A percentile compares a stretch with the other conserved stretches of the same genome.
Conservation (phyloP, 1,140 invertebrate genomes). For the Eurosta solidaginis region DNA sequence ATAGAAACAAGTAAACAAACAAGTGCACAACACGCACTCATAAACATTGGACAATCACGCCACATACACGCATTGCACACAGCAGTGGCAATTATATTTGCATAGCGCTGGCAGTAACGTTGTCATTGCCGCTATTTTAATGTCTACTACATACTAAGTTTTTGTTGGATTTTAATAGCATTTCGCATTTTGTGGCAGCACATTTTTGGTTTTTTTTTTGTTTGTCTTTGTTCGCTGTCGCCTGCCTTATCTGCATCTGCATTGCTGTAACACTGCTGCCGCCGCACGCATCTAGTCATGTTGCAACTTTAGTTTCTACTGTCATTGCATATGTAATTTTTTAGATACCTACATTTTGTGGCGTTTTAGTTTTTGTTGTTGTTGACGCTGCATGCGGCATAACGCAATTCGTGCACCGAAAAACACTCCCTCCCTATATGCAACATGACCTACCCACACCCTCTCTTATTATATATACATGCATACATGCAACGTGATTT, state of each 20-base stretch:
- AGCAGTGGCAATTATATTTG: neutral
- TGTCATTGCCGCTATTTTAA: neutral
- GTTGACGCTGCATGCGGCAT: slow-evolving; percentile 3
- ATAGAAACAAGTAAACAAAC: neutral
- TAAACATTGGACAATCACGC: neutral
- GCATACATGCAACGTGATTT: slow-evolving; percentile 24
- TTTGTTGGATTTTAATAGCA: slow-evolving; percentile 17
- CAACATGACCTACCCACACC: neutral
- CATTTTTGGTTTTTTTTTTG: neutral
- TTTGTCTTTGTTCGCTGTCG: neutral
- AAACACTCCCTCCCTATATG: neutral
- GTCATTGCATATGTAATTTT: slow-evolving; percentile 15
- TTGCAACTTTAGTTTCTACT: slow-evolving; percentile 25
- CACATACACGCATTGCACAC: neutral
- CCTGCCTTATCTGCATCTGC: neutral
- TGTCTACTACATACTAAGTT: no score
- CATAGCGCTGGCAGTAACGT: neutral
- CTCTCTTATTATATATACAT: neutral
- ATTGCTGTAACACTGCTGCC: neutral
- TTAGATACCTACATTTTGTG: no score
- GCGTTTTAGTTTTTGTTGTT: neutral
- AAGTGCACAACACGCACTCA: neutral
- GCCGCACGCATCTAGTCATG: neutral
- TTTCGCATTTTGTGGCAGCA: neutral
- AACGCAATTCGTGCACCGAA: neutral